These are phyloP conservation scores for Saimiri boliviensis DNA, from an alignment of 2,113 vertebrate genomes.

Conservation along the genomic window DNA sequence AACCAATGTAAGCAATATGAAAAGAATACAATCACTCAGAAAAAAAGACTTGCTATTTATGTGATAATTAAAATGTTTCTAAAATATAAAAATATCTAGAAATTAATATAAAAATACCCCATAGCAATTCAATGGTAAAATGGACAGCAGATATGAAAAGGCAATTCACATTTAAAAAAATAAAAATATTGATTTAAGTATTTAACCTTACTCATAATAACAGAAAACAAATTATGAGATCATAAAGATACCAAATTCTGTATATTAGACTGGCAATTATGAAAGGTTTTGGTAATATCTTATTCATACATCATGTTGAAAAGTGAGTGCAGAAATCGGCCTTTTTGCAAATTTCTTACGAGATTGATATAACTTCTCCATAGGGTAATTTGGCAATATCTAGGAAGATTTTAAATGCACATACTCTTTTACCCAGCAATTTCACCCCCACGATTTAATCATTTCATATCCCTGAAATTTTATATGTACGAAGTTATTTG, in stretches of 20 bases:
- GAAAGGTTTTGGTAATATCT: not conserved
- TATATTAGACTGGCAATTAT: not conserved
- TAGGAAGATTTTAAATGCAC: constrained; percentile 18
- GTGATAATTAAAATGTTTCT: not conserved
- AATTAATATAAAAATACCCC: not conserved
- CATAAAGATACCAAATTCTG: not conserved
- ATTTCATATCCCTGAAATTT: not conserved
- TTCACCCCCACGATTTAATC: not conserved
- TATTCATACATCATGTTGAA: not conserved
- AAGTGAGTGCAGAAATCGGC: not conserved
- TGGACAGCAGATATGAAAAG: not conserved
- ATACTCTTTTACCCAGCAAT: not conserved
- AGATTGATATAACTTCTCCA: not conserved
- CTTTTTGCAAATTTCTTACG: not conserved
- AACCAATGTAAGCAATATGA: not conserved
- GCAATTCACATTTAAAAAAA: not conserved
- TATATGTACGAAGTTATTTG: not conserved
- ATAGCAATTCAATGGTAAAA: not conserved
- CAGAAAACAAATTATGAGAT: not conserved
- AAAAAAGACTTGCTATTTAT: not conserved
- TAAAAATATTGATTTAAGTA: not conserved
- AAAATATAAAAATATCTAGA: not conserved
- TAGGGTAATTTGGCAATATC: not conserved
- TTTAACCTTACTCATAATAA: not conserved
- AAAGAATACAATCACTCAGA: not conserved